phyloP scores from a whole-genome alignment of 2,888 invertebrate species.

The Metalampra italica region DNA sequence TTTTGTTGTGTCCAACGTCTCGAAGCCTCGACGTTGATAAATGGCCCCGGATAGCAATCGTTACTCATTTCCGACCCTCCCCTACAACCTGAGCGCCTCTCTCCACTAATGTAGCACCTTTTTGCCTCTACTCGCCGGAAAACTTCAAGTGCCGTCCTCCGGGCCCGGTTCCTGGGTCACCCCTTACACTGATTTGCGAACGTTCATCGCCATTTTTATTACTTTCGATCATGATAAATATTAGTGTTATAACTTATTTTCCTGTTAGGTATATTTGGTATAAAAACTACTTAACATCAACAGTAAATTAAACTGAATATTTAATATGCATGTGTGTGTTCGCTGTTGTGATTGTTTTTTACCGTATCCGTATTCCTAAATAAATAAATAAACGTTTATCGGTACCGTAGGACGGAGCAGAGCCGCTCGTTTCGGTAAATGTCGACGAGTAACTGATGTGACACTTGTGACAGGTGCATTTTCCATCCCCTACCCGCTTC shows the following conservation, averaged over 20 bases:
- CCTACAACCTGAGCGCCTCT: slow-evolving; percentile 41
- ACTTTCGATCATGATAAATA: neutral
- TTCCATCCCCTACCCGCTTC: slow-evolving; percentile 10
- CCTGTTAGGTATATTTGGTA: neutral
- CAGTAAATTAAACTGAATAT: neutral
- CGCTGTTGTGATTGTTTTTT: neutral
- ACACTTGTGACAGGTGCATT: slow-evolving; percentile 30
- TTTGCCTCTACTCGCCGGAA: slow-evolving; percentile 39
- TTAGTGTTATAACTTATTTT: neutral
- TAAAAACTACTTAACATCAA: too few relatives aligned
- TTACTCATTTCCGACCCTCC: slow-evolving; percentile 68
- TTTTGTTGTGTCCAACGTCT: slow-evolving; percentile 46
- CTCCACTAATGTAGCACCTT: slow-evolving; percentile 45
- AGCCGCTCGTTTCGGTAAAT: neutral
- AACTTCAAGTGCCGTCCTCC: slow-evolving; percentile 36
- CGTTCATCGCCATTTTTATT: slow-evolving; percentile 18
- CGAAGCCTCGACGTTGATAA: slow-evolving; percentile 65
- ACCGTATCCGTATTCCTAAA: neutral
- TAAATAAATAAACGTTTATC: neutral
- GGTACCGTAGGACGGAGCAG: neutral
- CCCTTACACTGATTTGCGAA: slow-evolving; percentile 21
- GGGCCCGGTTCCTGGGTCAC: slow-evolving; percentile 24
- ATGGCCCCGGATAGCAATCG: slow-evolving; percentile 61
- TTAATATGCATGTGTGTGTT: neutral
- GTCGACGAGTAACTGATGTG: slow-evolving; percentile 22